Base-by-base conservation (phyloP, 2,797 vertebrate species). In the Champsocephalus esox region DNA sequence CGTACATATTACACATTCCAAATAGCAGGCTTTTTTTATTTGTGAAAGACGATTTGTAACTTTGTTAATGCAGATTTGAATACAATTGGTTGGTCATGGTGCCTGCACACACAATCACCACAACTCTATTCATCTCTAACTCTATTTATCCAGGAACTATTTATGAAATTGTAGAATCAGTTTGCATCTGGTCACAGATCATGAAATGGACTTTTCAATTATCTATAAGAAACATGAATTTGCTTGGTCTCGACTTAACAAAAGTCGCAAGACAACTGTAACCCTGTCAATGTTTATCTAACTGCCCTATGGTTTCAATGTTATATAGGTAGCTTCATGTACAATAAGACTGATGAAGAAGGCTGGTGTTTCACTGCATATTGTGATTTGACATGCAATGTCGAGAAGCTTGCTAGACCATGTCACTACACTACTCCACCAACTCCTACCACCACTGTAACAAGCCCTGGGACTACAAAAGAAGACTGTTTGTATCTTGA, bases 351-450 rank as follows among this genome's bases (percentile, higher is more conserved):
- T 2, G 94, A 96, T 80, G 90, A 67, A 9, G 87, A 66, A 0
- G 95, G 94, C 0, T 93, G 92, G 88, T 85, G 85, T 63, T 96
- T 88, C 73, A 94, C 84, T 13, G 93, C 95, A 1, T 44, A 84
- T 5, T 97, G 96, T 80, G 90, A 66, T 84, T 2, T 19, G 0
- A 38, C 4, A 0, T 97, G 96, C 73, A 49, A 3, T 14, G 28
- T 95, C 76, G 83, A 92, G 19, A 91, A 90, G 51, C 57, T 1
- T 38, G 16, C 0, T 2, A 12, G 7, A n/a, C 65, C 2, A 4
- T 96, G 96, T 56, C 7, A 1, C 0, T 0, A 41, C 9, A 88
- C 89, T 24, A 82, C 90, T 48, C 43, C 81, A n/a, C 11, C 86
- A 64, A 7, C 19, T 51, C 14, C 58, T n/a, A 3, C 57, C 0